phyloP scores from a whole-genome alignment of 2,797 vertebrate species.

The Lepus townsendii region DNA sequence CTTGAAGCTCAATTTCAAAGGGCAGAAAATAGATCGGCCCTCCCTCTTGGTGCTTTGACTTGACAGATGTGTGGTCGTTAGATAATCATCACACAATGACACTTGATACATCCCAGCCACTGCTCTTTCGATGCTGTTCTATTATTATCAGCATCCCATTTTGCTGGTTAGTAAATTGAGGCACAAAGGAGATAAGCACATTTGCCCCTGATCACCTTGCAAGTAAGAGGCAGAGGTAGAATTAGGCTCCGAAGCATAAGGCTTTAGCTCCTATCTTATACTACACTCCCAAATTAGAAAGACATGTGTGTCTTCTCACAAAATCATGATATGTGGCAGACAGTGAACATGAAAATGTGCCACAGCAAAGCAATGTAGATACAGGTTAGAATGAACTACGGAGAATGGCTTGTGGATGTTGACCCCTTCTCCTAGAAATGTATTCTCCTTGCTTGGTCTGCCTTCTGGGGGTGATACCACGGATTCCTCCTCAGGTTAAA shows the following conservation, averaged over 20 bases:
- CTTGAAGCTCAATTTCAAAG: conserved; percentile 9
- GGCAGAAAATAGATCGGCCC: neutral
- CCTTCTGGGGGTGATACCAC: too few relatives aligned
- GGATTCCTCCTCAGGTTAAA: neutral
- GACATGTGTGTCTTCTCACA: neutral
- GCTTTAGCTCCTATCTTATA: neutral
- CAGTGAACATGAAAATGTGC: neutral
- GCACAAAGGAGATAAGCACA: neutral
- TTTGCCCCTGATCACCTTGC: neutral
- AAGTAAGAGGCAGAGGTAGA: neutral
- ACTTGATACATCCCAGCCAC: neutral
- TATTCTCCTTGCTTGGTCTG: neutral
- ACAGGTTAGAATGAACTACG: neutral
- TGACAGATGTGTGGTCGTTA: neutral
- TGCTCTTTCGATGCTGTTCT: neutral
- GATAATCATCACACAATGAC: neutral
- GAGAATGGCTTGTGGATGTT: neutral
- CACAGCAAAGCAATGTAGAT: neutral
- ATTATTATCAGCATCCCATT: neutral
- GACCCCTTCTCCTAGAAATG: neutral
- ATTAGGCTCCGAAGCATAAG: neutral
- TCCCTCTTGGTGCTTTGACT: neutral
- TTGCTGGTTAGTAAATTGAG: conserved; percentile 3
- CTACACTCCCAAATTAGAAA: neutral
- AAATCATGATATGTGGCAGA: neutral